Base-by-base conservation (phyloP, 2,888 invertebrate species). In the Drosophila anomalata region DNA sequence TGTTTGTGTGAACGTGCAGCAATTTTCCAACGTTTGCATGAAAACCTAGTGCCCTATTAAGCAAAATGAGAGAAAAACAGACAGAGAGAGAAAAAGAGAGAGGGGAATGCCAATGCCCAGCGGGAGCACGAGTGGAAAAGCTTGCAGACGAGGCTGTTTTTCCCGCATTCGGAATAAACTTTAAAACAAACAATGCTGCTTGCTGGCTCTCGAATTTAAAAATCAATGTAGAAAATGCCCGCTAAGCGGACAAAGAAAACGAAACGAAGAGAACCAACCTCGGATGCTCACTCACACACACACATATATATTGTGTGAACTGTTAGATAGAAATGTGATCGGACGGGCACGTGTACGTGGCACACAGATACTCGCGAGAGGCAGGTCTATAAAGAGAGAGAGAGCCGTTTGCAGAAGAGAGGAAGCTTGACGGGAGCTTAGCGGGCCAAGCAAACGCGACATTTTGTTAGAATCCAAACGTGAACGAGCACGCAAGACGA, bases 31-130 rank as follows among this genome's bases (percentile, higher is more conserved):
- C 67, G 75, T 48, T 79, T 75, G 74, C 82, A 78, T 76, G 84
- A 85, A 85, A 89, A 89, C 89, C 90, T 81, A 89, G 87, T 90
- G 90, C 83, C 90, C 90, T 82, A 90, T 80, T 87, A 89, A 85
- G 77, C 46, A 3, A 42, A 53, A 8, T 54, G 22, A 56, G 62
- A 36, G 22, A 24, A 3, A 24, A 4, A 5, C 22, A 4, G 22
- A 0, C 0, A 24, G 22, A 41, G 31, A 41, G 26, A 17, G 22
- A 31, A 2, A 42, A n/a, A 6, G 39, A 9, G 50, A 39, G 26
- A 51, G 50, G 50, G 47, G 17, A 67, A 52, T 56, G 67, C 66
- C 51, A 24, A 24, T 4, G 17, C 17, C 17, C 46, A 41, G 48
- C 22, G 65, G 46, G 67, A 47, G 57, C 39, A 17, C 50, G 70